Evolutionary conservation across 2,888 invertebrate genomes (phyloP), one percentile per base, ranked within the genome.

Genomic region (Lasioglossum villosulum): DNA sequence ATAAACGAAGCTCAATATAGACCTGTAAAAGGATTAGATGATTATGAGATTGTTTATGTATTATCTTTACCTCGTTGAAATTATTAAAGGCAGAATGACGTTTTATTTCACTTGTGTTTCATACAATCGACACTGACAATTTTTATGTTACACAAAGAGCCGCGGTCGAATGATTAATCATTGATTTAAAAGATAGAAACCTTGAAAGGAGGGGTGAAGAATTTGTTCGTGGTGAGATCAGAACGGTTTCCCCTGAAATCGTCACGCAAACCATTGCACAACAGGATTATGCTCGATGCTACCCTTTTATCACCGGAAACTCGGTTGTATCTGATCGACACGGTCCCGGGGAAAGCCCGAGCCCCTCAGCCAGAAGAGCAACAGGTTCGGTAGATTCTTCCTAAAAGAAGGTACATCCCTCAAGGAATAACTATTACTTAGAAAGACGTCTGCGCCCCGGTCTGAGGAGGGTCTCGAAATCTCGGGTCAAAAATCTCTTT

Each of bases 381-480:
- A 90, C 90, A 90, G 90, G 90, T 90, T 83, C 63, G 82, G 70
- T 73, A 71, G 71, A 59, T 42, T 75, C 48, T 42, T 70, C 77
- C 78, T 76, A 87, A 87, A 82, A 70, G 80, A 77, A 75, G 48
- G 78, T 37, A 56, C 30, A 72, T 39, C 63, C 71, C 75, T 82
- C 56, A 34, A 74, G 71, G 77, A 82, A 82, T 70, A 42, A 68
- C 73, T 76, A 10, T 75, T 45, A 52, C 73, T 63, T 37, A 77
- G 48, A 72, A 59, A 45, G 48, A 78, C 56, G 83, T 74, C 52
- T 71, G 30, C 79, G 37, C 48, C 30, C 14, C 59, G 4, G 39
- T n/a, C 56, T 30, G 27, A 71, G 42, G 39, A 78, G 72, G n/a
- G 42, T 72, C 72, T 42, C n/a, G 30, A 72, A 56, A 72, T 72